These are phyloP conservation scores for Hoplostethus atlanticus DNA, from an alignment of 2,797 vertebrate genomes.

Conservation along the genomic window DNA sequence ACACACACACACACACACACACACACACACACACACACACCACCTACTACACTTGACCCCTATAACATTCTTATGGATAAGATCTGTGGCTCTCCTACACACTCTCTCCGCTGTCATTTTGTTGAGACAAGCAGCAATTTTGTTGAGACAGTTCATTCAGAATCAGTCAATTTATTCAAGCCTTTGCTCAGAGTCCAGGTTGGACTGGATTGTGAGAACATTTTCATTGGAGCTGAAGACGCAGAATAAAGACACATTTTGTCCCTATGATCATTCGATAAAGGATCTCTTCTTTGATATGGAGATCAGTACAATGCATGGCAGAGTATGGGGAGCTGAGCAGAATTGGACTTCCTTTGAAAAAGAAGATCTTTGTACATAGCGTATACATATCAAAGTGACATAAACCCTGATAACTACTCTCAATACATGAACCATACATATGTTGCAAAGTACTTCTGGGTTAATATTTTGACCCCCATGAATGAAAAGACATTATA, in stretches of 20 bases:
- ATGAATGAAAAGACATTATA: constrained; percentile 73
- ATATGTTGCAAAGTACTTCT: constrained; percentile 76
- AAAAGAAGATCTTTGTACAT: constrained; percentile 65
- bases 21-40: constrained; percentile 13
- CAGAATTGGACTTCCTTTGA: constrained; percentile 75
- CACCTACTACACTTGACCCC: constrained; percentile 75
- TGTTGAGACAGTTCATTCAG: constrained; percentile 65
- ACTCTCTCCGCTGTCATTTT: constrained; percentile 66
- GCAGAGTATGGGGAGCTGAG: constrained; percentile 66
- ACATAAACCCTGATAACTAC: constrained; percentile 76
- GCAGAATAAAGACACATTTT: constrained; percentile 75
- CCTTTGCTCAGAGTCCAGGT: constrained; percentile 74
- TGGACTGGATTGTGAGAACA: constrained; percentile 68
- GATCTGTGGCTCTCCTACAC: constrained; percentile 74
- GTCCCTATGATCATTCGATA: constrained; percentile 78
- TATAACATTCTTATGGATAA: constrained; percentile 74
- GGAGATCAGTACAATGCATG: constrained; percentile 76
- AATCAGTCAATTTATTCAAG: constrained; percentile 75
- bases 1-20: constrained; percentile 10
- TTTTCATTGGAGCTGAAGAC: constrained; percentile 62
- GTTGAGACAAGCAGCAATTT: constrained; percentile 78
- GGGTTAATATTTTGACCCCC: constrained; percentile 75
- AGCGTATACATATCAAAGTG: constrained; percentile 80
- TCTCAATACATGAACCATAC: constrained; percentile 64
- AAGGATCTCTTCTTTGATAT: constrained; percentile 80